These are phyloP conservation scores for Heliconius ethilla DNA, from an alignment of 2,888 invertebrate species.

Conservation along the genomic window DNA sequence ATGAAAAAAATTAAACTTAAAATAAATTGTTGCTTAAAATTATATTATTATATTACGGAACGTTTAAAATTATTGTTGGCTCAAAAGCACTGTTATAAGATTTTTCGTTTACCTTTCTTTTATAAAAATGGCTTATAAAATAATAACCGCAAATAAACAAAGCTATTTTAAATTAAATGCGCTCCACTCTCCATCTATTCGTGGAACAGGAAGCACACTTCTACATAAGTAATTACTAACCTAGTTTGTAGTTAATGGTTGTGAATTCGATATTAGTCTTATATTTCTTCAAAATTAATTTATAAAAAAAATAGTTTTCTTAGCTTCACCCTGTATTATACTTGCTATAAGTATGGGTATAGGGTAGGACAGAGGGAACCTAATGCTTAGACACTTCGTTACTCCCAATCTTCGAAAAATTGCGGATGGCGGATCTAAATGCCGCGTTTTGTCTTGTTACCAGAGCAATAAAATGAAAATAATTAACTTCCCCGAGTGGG, in stretches of 20 bases:
- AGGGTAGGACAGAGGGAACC: background rate
- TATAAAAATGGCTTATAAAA: background rate
- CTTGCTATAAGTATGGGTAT: too few relatives aligned
- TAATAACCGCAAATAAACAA: conserved; percentile 5
- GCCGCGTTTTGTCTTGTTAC: background rate
- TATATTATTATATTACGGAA: background rate
- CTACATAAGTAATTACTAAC: conserved; percentile 1
- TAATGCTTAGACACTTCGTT: background rate
- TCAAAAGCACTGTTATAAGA: background rate
- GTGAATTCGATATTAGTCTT: background rate
- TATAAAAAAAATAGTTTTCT: background rate
- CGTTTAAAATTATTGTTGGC: background rate
- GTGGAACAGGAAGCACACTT: background rate
- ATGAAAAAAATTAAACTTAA: too few relatives aligned
- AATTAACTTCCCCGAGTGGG: background rate
- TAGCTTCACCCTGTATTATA: background rate
- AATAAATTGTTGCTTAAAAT: too few relatives aligned
- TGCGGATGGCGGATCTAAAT: background rate
- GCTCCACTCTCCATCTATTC: background rate
- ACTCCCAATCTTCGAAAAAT: background rate
- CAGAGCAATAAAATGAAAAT: background rate
- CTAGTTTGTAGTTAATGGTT: conserved; percentile 1
- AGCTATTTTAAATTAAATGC: conserved; percentile 1
- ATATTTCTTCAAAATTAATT: background rate
- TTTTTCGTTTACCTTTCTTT: background rate